Base-by-base conservation (phyloP, 1,140 invertebrate genomes). In the Drosophila elegans region DNA sequence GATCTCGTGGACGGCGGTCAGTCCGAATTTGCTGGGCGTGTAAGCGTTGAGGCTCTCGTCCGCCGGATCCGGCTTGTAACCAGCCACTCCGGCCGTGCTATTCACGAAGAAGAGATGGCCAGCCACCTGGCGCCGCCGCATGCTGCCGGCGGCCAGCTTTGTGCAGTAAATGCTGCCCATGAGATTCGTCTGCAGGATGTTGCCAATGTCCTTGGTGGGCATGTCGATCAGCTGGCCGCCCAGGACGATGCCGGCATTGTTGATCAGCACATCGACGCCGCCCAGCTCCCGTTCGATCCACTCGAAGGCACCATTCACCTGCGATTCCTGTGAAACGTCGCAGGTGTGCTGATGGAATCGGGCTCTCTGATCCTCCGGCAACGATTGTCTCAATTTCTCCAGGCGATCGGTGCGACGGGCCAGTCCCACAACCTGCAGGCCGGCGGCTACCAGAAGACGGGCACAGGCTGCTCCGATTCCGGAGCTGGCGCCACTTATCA, bases 61-160 rank as follows among this genome's bases (percentile, higher is more conserved):
- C 11, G 90, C 91, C 0, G 93, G 92, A 2, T 63, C 69, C 0
- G 82, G 77, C 52, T 80, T 79, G 11, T 88, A 88, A 2, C 94
- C 82, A 25, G 91, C 93, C 66, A 94, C 92, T 0, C 94, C 94
- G 0, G 93, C 92, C 12, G 94, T 78, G 71, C 94, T 96, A 91
- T 95, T 96, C 10, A 97, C 94, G 56, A 96, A 94, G 54, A 97
- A 94, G 51, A 97, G 94, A 60, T 97, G 95, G 0, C 96, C 96
- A 45, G 94, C 91, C 25, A 95, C 93, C 1, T 93, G 92, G 4
- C 94, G 93, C 57, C 94, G 94, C 48, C 86, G 93, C 96, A 97
- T 97, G 1, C 94, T 95, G 32, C 94, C 93, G 1, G 96, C 86
- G 1, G 95, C 94, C 82, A 95, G 94, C 45, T 95, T 93, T 0